Evolutionary conservation across 2,797 vertebrate genomes (phyloP).

Genomic region (Myripristis murdjan): DNA sequence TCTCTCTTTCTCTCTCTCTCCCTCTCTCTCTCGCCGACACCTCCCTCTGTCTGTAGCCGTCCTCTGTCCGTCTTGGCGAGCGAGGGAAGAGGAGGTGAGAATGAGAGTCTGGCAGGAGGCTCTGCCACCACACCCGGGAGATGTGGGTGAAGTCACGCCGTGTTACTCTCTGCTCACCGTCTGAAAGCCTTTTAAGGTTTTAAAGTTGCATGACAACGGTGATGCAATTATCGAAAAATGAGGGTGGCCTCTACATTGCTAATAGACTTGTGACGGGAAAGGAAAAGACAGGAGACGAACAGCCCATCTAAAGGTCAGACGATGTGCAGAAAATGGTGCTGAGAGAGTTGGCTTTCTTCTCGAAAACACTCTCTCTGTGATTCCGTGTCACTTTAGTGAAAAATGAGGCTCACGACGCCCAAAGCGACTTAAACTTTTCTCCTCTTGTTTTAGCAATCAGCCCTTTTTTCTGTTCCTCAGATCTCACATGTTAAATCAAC

Average conservation of each 20-base stretch:
- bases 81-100: constrained; percentile 63
- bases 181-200: background rate
- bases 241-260: too few relatives aligned
- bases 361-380: background rate
- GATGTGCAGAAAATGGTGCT: constrained; percentile 24
- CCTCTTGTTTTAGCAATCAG: background rate
- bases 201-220: background rate
- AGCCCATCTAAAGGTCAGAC: constrained; percentile 23
- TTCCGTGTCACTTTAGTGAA: background rate
- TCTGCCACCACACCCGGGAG: constrained; percentile 39
- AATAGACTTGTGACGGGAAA: background rate
- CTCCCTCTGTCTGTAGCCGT: constrained; percentile 24
- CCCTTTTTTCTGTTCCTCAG: background rate
- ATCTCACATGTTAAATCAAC: background rate
- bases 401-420: constrained; percentile 2
- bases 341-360: background rate
- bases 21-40: constrained; percentile 27
- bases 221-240: background rate
- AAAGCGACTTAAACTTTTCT: background rate
- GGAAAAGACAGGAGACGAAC: constrained; percentile 14
- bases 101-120: constrained; percentile 69
- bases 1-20: constrained; percentile 11
- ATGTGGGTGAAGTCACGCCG: constrained; percentile 18
- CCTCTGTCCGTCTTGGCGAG: constrained; percentile 36
- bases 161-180: background rate